Conservation (phyloP, 2,888 invertebrate species). For the Dryomyza anilis region DNA sequence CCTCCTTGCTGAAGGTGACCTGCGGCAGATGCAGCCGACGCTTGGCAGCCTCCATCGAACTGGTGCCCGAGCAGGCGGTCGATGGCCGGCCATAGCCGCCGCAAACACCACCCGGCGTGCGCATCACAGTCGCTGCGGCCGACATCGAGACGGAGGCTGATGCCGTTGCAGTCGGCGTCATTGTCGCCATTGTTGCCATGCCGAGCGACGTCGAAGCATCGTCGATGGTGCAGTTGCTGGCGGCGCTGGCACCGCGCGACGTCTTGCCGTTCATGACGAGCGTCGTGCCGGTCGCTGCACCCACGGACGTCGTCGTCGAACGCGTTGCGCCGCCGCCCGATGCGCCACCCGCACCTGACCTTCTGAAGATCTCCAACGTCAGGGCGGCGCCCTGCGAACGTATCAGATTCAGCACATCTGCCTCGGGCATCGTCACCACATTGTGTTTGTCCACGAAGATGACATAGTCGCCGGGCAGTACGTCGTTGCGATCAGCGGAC, state of each 20-base stretch:
- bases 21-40: slow-evolving; percentile 76
- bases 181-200: background rate
- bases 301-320: slow-evolving; percentile 33
- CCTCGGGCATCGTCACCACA: slow-evolving; percentile 81
- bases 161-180: slow-evolving; percentile 12
- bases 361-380: slow-evolving; percentile 72
- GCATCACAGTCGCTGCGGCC: slow-evolving; percentile 1
- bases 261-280: slow-evolving; percentile 45
- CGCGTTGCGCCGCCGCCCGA: slow-evolving; percentile 32
- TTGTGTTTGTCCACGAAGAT: slow-evolving; percentile 88
- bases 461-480: slow-evolving; percentile 83
- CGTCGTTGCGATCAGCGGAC: slow-evolving; percentile 82
- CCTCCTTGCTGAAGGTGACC: slow-evolving; percentile 89
- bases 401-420: slow-evolving; percentile 69
- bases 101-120: slow-evolving; percentile 1
- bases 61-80: slow-evolving; percentile 71
- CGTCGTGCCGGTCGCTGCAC: slow-evolving; percentile 31
- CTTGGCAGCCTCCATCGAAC: slow-evolving; percentile 67
- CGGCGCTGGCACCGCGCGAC: slow-evolving; percentile 25
- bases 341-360: slow-evolving; percentile 50
- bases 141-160: slow-evolving; percentile 16
- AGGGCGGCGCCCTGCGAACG: slow-evolving; percentile 75
- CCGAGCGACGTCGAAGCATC: background rate
- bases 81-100: slow-evolving; percentile 64
- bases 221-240: slow-evolving; percentile 10